phyloP scores from a whole-genome alignment of 2,888 invertebrate genomes.

The Eupithecia subumbrata region DNA sequence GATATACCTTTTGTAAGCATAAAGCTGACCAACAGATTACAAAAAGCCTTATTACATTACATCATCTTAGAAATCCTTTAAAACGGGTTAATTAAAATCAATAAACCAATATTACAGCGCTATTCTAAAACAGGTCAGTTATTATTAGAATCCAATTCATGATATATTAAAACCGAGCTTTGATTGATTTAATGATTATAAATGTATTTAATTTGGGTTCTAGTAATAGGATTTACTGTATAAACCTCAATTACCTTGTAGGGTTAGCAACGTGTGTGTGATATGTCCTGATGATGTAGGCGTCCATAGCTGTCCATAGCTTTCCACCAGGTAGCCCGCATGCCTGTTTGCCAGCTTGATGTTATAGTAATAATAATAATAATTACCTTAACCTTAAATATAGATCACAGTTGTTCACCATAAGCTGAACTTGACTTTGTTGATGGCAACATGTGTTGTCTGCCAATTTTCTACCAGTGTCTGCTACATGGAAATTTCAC shows the following conservation, averaged over 20 bases:
- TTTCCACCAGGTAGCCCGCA: no score
- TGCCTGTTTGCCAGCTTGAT: no score
- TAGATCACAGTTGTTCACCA: no score
- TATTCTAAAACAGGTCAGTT: constrained; percentile 10
- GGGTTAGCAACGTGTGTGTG: no score
- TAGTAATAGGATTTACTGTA: background rate
- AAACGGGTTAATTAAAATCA: background rate
- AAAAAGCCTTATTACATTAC: background rate
- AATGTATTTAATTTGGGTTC: background rate
- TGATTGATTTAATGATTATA: constrained; percentile 1
- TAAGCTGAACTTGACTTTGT: no score
- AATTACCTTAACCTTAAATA: no score
- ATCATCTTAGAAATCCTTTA: background rate
- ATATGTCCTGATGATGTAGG: no score
- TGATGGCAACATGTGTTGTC: no score
- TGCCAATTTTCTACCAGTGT: no score
- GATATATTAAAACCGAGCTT: background rate
- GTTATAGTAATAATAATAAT: no score
- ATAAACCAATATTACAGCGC: background rate
- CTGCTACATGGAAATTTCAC: no score
- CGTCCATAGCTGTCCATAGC: no score
- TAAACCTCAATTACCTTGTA: background rate
- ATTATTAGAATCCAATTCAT: constrained; percentile 8
- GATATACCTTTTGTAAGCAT: background rate
- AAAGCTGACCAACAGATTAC: background rate